These are phyloP conservation scores for Halisarca cf. caerulea DNA, from an alignment of 37 sponge, comb jelly and placozoan genomes.

Conservation along the genomic window DNA sequence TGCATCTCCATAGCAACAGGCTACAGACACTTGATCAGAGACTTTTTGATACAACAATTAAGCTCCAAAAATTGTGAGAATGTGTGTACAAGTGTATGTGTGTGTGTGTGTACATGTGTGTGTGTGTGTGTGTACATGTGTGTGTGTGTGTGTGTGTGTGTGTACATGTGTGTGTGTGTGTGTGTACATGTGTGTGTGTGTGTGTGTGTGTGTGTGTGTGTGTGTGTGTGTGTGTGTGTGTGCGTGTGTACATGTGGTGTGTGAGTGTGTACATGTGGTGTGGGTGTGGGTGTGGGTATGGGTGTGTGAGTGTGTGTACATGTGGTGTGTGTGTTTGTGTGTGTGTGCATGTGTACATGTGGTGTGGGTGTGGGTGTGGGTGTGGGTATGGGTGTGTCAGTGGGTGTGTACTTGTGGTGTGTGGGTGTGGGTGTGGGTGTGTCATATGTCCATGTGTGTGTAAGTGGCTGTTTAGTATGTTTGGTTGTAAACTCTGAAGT, in stretches of 20 bases:
- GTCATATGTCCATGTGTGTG: background rate
- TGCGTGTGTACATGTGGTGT: background rate
- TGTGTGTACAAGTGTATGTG: background rate
- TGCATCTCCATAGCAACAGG: background rate
- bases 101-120: background rate
- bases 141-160: background rate
- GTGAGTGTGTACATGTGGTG: too few relatives aligned
- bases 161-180: background rate
- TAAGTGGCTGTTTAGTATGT: background rate
- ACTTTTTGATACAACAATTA: slow-evolving; percentile 12
- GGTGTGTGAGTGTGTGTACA: background rate
- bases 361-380: background rate
- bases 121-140: background rate
- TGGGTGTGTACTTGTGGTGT: background rate
- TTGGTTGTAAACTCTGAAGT: too few relatives aligned
- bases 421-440: background rate
- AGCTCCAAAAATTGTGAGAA: background rate
- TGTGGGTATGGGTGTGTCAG: background rate
- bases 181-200: background rate
- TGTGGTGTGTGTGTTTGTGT: background rate
- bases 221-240: background rate
- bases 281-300: too few relatives aligned
- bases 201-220: slow-evolving; percentile 9
- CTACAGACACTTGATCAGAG: background rate
- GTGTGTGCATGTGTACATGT: background rate